A percentile compares a stretch with the other conserved stretches of the same genome.
Conservation (phyloP, 30 jellyfish, hydroid and myxozoan genomes). For the Aurelia aurita complex sp. Pacific region DNA sequence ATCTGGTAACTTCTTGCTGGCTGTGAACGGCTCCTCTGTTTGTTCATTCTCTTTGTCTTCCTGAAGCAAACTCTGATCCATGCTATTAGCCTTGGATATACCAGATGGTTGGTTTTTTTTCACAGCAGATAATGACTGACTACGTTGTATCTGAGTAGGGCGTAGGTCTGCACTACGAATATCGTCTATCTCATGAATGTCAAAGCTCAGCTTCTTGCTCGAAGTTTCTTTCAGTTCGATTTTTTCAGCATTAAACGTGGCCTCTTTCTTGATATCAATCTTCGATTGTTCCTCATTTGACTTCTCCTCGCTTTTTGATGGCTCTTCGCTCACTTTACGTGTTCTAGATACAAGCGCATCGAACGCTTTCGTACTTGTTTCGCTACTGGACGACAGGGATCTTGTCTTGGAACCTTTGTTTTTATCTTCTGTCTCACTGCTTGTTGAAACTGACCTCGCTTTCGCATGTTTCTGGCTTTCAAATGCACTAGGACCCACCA, state of each 20-base stretch:
- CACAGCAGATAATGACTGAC: constrained; percentile 42
- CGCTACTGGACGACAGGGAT: background rate
- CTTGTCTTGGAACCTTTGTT: background rate
- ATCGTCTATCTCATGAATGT: constrained; percentile 35
- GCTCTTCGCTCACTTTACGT: constrained; percentile 22
- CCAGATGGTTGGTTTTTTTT: background rate
- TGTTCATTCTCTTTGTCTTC: constrained; percentile 1
- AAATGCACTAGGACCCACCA: background rate
- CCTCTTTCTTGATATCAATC: background rate
- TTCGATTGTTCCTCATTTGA: background rate
- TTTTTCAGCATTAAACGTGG: constrained; percentile 8
- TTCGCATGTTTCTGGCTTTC: background rate
- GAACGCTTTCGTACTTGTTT: constrained; percentile 14
- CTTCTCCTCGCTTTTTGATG: constrained; percentile 19
- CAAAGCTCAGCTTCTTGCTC: constrained; percentile 39
- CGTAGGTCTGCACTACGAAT: constrained; percentile 59
- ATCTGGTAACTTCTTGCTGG: constrained; percentile 44
- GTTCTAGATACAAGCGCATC: constrained; percentile 48
- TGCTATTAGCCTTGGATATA: constrained; percentile 14
- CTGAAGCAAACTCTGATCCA: constrained; percentile 3
- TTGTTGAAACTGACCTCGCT: background rate
- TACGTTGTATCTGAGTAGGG: constrained; percentile 37
- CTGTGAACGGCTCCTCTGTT: background rate
- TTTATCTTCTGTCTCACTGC: background rate
- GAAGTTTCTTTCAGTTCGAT: background rate